Base-by-base conservation (phyloP, 2,113 vertebrate species). In the Mus spicilegus region DNA sequence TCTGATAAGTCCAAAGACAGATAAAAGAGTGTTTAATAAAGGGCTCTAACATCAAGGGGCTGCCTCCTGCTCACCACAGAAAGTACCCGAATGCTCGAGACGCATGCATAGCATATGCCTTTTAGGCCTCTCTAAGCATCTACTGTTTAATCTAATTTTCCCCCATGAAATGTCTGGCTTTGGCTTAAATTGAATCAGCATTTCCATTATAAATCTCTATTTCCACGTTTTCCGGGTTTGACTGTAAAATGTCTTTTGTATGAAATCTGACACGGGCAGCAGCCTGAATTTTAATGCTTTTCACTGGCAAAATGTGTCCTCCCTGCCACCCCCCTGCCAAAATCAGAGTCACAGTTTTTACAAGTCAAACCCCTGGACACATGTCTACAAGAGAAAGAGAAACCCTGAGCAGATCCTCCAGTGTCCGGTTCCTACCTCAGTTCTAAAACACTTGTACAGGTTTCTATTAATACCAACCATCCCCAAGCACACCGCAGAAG, bases 121-220 rank as follows among this genome's bases (percentile, higher is more conserved):
- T 84, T 56, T 77, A 96, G 91, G 75, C 93, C 93, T 91, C 80
- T 93, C 91, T 89, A 90, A 85, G 96, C 80, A 97, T 91, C 69
- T 80, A 96, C 84, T 88, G 80, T 96, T 96, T 94, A 94, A 96
- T 93, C 91, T 93, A 96, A 96, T 90, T 97, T 96, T 93, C 87
- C 77, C 87, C 97, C 93, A 67, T 93, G 90, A 67, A 85, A 88
- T 65, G 85, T 94, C 77, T 94, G 96, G 93, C 94, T 93, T 93
- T 36, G 51, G 90, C 95, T 97, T 87, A 94, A 96, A 96, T 5
- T 19, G 90, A 95, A 94, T 93, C 95, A 95, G 93, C 93, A 72
- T 92, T 97, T 97, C 95, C 90, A 95, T 92, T 94, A 88, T 90
- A 93, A 96, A 95, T 95, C 91, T 96, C 84, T 90, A 86, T 97